Evolutionary conservation across 2,113 vertebrate genomes (phyloP).

Genomic region (Lethenteron camtschaticum): DNA sequence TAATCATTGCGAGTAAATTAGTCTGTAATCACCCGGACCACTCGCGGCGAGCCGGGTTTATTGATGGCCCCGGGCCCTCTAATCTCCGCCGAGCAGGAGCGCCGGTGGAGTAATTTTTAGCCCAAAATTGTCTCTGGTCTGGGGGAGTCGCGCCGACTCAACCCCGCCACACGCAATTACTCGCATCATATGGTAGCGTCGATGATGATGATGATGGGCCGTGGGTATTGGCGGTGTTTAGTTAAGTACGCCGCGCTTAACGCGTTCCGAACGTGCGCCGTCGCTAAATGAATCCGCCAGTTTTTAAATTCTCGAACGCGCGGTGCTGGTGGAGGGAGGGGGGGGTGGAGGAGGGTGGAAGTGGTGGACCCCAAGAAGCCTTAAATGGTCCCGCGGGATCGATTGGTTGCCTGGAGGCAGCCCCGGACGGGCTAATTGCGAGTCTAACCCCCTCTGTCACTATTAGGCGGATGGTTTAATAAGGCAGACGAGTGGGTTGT

Average conservation of each 20-base stretch:
- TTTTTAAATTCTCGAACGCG: no score
- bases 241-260: no score
- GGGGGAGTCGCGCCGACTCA: not conserved
- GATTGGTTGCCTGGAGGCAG: not conserved
- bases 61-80: not conserved
- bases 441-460: conserved; percentile 4
- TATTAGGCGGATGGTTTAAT: conserved; percentile 6
- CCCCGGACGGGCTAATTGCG: conserved; percentile 6
- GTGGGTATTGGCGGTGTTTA: no score
- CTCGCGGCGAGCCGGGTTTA: conserved; percentile 3
- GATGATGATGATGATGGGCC: no score
- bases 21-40: conserved; percentile 5
- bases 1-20: conserved; percentile 5
- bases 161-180: not conserved
- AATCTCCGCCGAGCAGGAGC: conserved; percentile 1
- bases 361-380: not conserved
- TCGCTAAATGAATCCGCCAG: no score
- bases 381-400: conserved; percentile 6
- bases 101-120: not conserved
- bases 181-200: conserved; percentile 1
- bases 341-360: no score
- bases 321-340: no score
- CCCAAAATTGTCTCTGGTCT: not conserved
- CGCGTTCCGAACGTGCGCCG: no score
- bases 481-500: conserved; percentile 6